These are phyloP conservation scores for Hemicordylus capensis DNA, from an alignment of 2,113 vertebrate genomes.

Conservation along the genomic window DNA sequence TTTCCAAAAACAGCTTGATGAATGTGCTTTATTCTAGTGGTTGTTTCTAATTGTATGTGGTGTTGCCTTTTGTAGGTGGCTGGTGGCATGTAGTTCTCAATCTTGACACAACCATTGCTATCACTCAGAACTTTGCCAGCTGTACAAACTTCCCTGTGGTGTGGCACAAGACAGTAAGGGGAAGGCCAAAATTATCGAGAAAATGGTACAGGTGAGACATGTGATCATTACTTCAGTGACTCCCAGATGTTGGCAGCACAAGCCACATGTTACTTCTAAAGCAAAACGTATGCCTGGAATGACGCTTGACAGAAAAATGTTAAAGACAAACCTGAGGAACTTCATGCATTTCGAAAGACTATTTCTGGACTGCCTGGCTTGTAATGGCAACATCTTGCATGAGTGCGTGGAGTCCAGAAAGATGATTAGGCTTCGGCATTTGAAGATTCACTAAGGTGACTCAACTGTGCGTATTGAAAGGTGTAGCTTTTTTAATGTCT, in stretches of 20 bases:
- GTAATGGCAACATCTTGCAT: neutral
- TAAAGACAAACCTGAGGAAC: neutral
- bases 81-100: conserved; percentile 99
- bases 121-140: conserved; percentile 98
- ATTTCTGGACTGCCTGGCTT: neutral
- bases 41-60: neutral
- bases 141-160: conserved; percentile 98
- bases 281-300: neutral
- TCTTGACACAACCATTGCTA: conserved; percentile 92
- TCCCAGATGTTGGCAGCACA: neutral
- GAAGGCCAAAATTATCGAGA: conserved; percentile 94
- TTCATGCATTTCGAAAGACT: conserved; percentile 2
- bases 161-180: conserved; percentile 98
- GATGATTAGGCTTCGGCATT: conserved; percentile 10
- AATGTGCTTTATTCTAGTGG: neutral
- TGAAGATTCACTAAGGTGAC: neutral
- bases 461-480: neutral
- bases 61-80: conserved; percentile 81
- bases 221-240: neutral
- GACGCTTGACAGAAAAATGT: neutral
- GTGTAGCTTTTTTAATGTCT: neutral
- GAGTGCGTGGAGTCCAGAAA: neutral
- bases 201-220: conserved; percentile 96
- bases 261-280: neutral
- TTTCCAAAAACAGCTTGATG: neutral